Percentiles rank a stretch among this genome's conserved stretches.
Evolutionary conservation across 2,113 vertebrate genomes (phyloP).

Genomic region (Pomatorhinus ruficollis): DNA sequence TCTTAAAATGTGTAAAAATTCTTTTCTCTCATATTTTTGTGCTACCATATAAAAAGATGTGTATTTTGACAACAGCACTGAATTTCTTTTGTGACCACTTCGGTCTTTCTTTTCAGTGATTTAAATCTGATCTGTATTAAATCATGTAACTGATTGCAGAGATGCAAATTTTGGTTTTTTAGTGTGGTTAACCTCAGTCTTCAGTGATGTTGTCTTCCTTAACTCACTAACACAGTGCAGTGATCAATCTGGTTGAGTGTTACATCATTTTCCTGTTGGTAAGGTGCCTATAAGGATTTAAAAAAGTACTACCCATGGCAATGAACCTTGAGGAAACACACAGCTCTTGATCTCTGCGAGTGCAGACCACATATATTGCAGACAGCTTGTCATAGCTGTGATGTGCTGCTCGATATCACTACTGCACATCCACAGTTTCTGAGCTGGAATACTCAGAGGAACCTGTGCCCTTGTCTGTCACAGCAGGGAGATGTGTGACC

Average conservation of each 20-base stretch:
- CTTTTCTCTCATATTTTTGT: background rate
- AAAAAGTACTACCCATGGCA: background rate
- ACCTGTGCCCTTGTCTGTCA: conserved; percentile 5
- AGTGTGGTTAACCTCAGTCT: background rate
- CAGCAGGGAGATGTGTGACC: conserved; percentile 95
- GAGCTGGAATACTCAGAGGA: background rate
- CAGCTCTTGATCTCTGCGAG: background rate
- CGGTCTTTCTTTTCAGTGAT: background rate
- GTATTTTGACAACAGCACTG: background rate
- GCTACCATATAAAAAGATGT: background rate
- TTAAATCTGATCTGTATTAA: background rate
- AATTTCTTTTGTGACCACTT: background rate
- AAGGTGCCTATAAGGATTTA: background rate
- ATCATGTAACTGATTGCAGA: background rate
- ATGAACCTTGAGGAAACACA: background rate
- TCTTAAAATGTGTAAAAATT: background rate
- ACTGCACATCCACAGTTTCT: background rate
- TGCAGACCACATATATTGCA: background rate
- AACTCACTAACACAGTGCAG: background rate
- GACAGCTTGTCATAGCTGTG: background rate
- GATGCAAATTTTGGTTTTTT: background rate
- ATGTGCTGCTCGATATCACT: background rate
- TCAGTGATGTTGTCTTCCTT: background rate
- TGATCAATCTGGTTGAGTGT: background rate
- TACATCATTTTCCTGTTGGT: background rate